Evolutionary conservation across 2,797 vertebrate species (phyloP).

Genomic region (Podargus strigoides): DNA sequence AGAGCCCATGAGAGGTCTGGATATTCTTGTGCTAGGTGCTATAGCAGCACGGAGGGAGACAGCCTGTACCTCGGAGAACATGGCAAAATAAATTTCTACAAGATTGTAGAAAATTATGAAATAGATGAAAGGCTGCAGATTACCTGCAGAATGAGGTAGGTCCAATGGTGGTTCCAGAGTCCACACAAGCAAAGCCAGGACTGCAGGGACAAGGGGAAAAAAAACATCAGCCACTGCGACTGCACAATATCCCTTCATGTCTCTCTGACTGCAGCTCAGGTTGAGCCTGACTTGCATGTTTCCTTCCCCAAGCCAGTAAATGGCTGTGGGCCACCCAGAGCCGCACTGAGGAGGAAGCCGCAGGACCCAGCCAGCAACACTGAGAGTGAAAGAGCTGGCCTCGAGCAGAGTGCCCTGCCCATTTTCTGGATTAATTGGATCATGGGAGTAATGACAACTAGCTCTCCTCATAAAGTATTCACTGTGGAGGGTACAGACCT

Average conservation of each 20-base stretch:
- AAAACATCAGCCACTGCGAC: neutral
- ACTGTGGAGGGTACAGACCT: neutral
- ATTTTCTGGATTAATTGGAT: neutral
- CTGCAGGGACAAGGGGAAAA: neutral
- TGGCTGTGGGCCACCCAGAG: neutral
- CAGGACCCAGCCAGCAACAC: neutral
- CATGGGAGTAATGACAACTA: neutral
- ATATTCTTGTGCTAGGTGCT: neutral
- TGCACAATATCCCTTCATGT: neutral
- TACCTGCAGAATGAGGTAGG: neutral
- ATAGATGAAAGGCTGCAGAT: neutral
- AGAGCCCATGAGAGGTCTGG: neutral
- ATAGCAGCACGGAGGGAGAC: neutral
- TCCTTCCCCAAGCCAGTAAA: neutral
- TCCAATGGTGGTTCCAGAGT: neutral
- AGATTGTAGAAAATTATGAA: neutral
- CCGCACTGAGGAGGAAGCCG: neutral
- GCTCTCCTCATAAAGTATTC: neutral
- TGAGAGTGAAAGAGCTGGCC: neutral
- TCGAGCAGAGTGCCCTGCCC: rapidly evolving
- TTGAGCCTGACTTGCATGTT: neutral
- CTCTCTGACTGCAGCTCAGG: neutral
- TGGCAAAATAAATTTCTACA: neutral
- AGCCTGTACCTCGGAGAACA: neutral
- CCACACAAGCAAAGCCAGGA: neutral